Conservation (phyloP, 2,113 vertebrate species). For the Phoxinus phoxinus region DNA sequence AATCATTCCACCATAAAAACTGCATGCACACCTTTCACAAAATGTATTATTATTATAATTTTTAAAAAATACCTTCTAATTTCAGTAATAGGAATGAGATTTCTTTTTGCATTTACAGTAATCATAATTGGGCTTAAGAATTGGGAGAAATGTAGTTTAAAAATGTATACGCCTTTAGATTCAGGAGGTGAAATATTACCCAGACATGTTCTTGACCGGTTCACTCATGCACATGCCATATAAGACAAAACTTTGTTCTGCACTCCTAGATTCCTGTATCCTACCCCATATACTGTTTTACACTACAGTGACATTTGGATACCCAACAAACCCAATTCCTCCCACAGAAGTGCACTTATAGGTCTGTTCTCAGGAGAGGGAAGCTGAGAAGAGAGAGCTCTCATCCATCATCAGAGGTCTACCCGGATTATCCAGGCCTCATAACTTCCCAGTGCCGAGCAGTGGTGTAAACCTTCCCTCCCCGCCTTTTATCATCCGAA, state of each 20-base stretch:
- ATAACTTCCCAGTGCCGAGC: conserved; percentile 35
- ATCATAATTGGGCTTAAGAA: not conserved
- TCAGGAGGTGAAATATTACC: not conserved
- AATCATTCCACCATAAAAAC: not conserved
- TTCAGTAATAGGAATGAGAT: too few species aligned
- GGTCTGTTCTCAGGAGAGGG: conserved; percentile 57
- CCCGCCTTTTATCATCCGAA: conserved; percentile 66
- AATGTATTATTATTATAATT: too few species aligned
- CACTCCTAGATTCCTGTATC: not conserved
- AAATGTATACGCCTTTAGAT: not conserved
- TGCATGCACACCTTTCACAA: not conserved
- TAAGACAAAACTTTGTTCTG: not conserved
- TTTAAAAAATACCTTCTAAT: not conserved
- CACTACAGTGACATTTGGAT: conserved; percentile 24
- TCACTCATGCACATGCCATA: not conserved
- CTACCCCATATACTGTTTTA: not conserved
- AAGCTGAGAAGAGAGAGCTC: conserved; percentile 43
- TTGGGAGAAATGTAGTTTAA: not conserved
- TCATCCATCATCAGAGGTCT: conserved; percentile 55
- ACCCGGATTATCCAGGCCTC: conserved; percentile 52
- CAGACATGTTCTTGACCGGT: not conserved
- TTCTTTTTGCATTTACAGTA: not conserved
- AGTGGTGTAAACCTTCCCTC: conserved; percentile 42
- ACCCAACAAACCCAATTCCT: not conserved
- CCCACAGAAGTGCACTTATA: conserved; percentile 64